Evolutionary conservation across 2,888 invertebrate species (phyloP).

Genomic region (Doris montereyensis): DNA sequence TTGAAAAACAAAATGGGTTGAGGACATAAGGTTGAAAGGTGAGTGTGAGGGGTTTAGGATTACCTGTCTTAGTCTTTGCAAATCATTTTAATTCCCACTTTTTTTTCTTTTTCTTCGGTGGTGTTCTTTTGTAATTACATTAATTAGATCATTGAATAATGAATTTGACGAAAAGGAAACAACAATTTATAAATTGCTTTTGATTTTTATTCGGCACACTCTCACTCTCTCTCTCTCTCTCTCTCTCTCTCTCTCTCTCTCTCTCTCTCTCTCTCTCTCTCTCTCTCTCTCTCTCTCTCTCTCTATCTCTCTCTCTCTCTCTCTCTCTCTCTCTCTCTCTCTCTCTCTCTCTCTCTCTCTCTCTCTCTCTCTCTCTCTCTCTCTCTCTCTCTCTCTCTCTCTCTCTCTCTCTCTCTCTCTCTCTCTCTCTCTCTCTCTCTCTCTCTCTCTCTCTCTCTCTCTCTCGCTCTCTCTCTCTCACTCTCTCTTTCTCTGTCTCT

Average conservation of each 20-base stretch:
- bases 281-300: not conserved
- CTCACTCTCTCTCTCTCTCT: not conserved
- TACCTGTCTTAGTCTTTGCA: too few species aligned
- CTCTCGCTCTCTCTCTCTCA: conserved; percentile 14
- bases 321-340: not conserved
- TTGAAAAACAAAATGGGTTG: too few species aligned
- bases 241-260: not conserved
- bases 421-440: not conserved
- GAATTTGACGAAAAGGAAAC: too few species aligned
- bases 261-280: not conserved
- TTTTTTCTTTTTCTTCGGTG: too few species aligned
- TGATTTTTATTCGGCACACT: too few species aligned
- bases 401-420: not conserved
- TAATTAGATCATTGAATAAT: too few species aligned
- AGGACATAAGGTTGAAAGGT: too few species aligned
- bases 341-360: not conserved
- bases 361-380: not conserved
- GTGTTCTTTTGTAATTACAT: too few species aligned
- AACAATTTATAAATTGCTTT: too few species aligned
- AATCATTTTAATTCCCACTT: too few species aligned
- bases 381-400: conserved; percentile 4
- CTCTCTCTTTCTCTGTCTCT: conserved; percentile 2
- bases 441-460: not conserved
- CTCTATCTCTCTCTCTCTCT: not conserved
- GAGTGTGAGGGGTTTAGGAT: too few species aligned